Evolutionary conservation across 2,888 invertebrate species (phyloP), one percentile per base, ranked within the genome.

Genomic region (Sinodicranocentrus sp.): DNA sequence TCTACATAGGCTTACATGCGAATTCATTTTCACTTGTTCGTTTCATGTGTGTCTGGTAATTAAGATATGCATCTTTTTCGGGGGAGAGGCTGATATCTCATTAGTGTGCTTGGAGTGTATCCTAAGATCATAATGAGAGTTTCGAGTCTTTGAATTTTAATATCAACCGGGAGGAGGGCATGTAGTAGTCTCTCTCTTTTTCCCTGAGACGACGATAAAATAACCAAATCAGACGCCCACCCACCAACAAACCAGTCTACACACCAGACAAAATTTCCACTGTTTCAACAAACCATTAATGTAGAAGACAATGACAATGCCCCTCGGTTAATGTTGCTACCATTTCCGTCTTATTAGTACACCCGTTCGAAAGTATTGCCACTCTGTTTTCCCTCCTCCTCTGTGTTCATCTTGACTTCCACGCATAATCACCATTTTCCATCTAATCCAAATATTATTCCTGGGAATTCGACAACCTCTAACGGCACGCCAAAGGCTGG

Each of bases 61-160:
- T 79, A 79, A 79, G 79, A 79, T 79, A 79, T 71, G 71, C 71
- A 71, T 71, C 79, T 59, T 39, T 44, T 79, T 57, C 28, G 17
- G 28, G 33, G 70, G 52, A 21, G 71, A 48, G 26, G n/a, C 57
- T 63, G 52, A 26, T 33, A 59, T 71, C 79, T 79, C 79, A 79
- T 79, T 79, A 79, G 79, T 71, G 71, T 78, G 70, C 25, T 10
- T 39, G 71, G 54, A 39, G 71, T 63, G 71, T 54, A 70, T 43
- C 25, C 54, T 71, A 48, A 79, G 71, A 79, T 78, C 70, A 78
- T 78, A 78, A 78, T 79, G 71, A 63, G 79, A 71, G 63, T 71
- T 79, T 48, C 65, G 63, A 71, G 61, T 48, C 63, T 71, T 79
- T 79, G 71, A 71, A 79, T 79, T 79, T 71, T 71, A 71, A 71